A percentile compares a stretch with the other conserved stretches of the same genome.
These are phyloP conservation scores for Dolichallabes microphthalmus DNA, from an alignment of 2,113 vertebrate species.

Conservation along the genomic window DNA sequence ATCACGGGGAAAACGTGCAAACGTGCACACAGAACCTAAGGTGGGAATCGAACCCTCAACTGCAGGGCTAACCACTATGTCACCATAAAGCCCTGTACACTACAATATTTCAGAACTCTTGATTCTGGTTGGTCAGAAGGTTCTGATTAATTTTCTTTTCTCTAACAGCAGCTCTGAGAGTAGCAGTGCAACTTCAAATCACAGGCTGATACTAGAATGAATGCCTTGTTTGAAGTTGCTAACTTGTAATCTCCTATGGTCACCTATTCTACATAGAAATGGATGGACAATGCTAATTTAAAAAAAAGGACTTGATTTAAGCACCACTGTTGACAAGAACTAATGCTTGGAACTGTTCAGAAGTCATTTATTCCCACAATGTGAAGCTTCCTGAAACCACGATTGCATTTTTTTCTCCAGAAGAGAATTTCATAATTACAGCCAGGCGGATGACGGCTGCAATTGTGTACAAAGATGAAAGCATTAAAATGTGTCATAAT, in stretches of 20 bases:
- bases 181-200: background rate
- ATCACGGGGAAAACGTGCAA: no score
- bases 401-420: background rate
- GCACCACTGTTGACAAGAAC: background rate
- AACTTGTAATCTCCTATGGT: background rate
- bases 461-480: slow-evolving; percentile 66
- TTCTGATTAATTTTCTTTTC: background rate
- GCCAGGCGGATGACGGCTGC: slow-evolving; percentile 17
- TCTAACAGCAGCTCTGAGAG: background rate
- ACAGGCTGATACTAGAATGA: background rate
- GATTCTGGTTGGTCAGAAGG: background rate
- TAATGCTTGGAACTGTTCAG: background rate
- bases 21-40: no score
- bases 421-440: slow-evolving; percentile 30
- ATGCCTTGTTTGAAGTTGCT: background rate
- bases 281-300: background rate
- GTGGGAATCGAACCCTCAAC: no score
- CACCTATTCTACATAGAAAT: background rate
- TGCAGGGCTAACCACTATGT: no score
- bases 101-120: background rate
- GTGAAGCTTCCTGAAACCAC: background rate
- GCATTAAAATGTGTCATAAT: slow-evolving; percentile 44
- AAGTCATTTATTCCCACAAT: background rate
- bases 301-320: background rate
- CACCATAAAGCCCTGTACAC: background rate